Evolutionary conservation across 23 tunicate species (phyloP), one percentile per base, ranked within the genome.

Genomic region (Trididemnum nubilum): DNA sequence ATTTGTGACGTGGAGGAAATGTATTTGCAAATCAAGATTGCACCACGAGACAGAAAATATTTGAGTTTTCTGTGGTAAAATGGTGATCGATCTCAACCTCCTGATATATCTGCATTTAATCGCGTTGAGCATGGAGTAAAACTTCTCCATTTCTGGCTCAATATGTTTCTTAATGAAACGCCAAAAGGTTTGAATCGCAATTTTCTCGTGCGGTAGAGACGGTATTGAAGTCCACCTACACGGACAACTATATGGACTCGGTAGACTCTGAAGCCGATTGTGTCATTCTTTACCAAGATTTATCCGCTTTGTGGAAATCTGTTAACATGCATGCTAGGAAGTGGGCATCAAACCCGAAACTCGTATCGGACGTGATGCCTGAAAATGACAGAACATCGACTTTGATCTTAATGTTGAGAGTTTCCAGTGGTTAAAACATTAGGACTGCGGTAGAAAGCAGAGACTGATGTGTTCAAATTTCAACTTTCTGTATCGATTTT

Each of bases 251-350:
- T 33, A 67, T 67, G 74, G 74, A 67, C 38, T 67, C 74, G 3
- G 38, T 67, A 4, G 74, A 67, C 12, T 30, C 74, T n/a, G 74
- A 30, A n/a, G 38, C 31, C 3, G 74, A 31, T 12, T 7, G 74
- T 5, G 33, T 67, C 33, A 24, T 4, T 5, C 38, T 67, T 7
- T 67, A 67, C 38, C 12, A 33, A 5, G 74, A 67, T 31, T 38
- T 67, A 33, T 31, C 21, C 12, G 38, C 12, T 5, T 31, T 67
- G n/a, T 67, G 38, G 37, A 33, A 33, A 3, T 67, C 18, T 31
- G 74, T 38, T 4, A n/a, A n/a, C 4, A 67, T 67, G 74, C 74
- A 67, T 33, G 74, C 74, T 31, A 67, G 74, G 33, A 67, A 67
- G 25, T 67, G 74, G 38, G 38, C 25, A 5, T 31, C 38, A 31